Evolutionary conservation across 2,888 invertebrate genomes (phyloP), one percentile per base, ranked within the genome.

Genomic region (Spisula subtruncata): DNA sequence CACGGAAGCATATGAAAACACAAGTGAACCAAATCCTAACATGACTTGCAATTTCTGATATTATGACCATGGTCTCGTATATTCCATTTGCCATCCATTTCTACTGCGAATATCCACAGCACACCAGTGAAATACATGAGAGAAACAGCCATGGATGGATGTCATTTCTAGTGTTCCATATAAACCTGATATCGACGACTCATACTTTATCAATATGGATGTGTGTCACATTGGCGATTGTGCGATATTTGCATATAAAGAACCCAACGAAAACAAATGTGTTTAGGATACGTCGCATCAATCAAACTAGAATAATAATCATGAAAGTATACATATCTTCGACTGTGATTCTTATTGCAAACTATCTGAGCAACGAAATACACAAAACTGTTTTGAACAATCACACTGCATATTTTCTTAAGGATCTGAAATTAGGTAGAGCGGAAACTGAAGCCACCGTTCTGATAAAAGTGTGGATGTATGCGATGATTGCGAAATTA

Each of bases 151-250:
- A 94, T 85, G 93, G 92, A 4, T 97, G 97, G 97, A 96, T 96
- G 93, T 91, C 95, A n/a, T 97, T 97, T 93, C 94, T 97, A 85
- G 95, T 97, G 89, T 98, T 99, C 95, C 99, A 99, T 97, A 98
- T 98, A 51, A 98, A 98, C 96, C 98, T 99, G 96, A 98, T 98
- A 29, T 98, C 98, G 97, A 98, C 98, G 82, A 97, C 98, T 90
- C 98, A 98, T 96, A 99, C 99, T 2, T 98, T 99, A 92, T 98
- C 99, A 0, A 99, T 99, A 93, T 99, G 98, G 98, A 97, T 99
- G 94, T 99, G 99, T 0, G 98, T 99, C 0, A 98, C 98, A 0
- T 97, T 99, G 90, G 99, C 99, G 0, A 98, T 99, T 2, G 99
- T 99, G 98, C 97, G 99, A 10, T 99, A 98, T 96, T 93, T 96